Evolutionary conservation across 2,888 invertebrate species (phyloP).

Genomic region (Platycheirus rosarum): DNA sequence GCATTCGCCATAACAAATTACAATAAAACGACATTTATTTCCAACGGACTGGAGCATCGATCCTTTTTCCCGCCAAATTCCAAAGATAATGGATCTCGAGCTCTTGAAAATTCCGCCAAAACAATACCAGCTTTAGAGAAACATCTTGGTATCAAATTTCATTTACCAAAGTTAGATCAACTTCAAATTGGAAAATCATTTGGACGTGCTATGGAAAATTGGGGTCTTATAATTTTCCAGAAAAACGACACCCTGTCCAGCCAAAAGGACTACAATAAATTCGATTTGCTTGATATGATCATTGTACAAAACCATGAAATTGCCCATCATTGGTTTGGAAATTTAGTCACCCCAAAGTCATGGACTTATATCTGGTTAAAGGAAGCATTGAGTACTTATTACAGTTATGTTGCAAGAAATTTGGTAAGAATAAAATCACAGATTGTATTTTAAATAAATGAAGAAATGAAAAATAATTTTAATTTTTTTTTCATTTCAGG

Average conservation of each 20-base stretch:
- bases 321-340: slow-evolving; percentile 92
- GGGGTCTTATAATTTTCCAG: slow-evolving; percentile 91
- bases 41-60: slow-evolving; percentile 80
- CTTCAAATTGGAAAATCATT: slow-evolving; percentile 92
- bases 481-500: slow-evolving; percentile 82
- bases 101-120: slow-evolving; percentile 77
- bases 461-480: too few species aligned
- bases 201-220: slow-evolving; percentile 96
- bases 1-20: slow-evolving; percentile 90
- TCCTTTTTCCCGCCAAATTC: slow-evolving; percentile 77
- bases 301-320: slow-evolving; percentile 85
- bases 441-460: background rate
- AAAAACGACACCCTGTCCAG: slow-evolving; percentile 4
- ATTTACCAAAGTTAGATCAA: slow-evolving; percentile 92
- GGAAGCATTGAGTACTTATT: slow-evolving; percentile 87
- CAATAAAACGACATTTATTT: slow-evolving; percentile 79
- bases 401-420: slow-evolving; percentile 78
- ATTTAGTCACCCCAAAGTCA: slow-evolving; percentile 88
- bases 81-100: slow-evolving; percentile 76
- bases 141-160: slow-evolving; percentile 89
- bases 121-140: slow-evolving; percentile 83
- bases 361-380: slow-evolving; percentile 90
- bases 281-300: slow-evolving; percentile 77
- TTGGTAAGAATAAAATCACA: slow-evolving; percentile 75
- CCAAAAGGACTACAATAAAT: slow-evolving; percentile 81